A percentile compares a stretch with the other conserved stretches of the same genome.
Conservation (phyloP, 1,140 invertebrate species). For the Limonius californicus region DNA sequence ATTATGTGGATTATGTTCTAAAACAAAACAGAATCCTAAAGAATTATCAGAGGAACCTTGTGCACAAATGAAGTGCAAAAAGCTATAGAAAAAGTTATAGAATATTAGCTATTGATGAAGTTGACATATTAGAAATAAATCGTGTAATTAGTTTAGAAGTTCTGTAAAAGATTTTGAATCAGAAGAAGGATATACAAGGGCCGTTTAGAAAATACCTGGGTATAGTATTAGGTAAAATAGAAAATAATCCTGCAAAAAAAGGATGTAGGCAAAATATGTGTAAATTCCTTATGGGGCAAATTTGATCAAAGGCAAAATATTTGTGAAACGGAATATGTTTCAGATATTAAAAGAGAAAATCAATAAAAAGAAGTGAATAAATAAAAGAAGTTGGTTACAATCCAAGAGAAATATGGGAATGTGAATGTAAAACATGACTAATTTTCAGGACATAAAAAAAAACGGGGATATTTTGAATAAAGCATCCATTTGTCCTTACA, state of each 20-base stretch:
- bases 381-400: no score
- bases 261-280: constrained; percentile 14
- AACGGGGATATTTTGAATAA: no score
- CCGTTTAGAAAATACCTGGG: constrained; percentile 16
- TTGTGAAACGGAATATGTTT: constrained; percentile 17
- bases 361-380: no score
- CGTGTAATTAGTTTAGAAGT: constrained; percentile 16
- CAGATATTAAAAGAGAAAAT: constrained; percentile 19
- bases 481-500: no score
- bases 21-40: constrained; percentile 2
- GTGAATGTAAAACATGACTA: no score
- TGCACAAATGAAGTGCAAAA: constrained; percentile 16
- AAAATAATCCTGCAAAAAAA: constrained; percentile 16
- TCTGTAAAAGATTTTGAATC: constrained; percentile 17
- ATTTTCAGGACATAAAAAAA: no score
- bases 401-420: no score
- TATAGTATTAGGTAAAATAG: constrained; percentile 13
- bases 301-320: constrained; percentile 18
- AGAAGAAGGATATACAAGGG: constrained; percentile 4
- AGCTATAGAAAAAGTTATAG: constrained; percentile 17
- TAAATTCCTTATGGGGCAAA: constrained; percentile 17
- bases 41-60: constrained; percentile 13
- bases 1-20: constrained; percentile 14
- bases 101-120: constrained; percentile 20
- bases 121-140: constrained; percentile 18